A percentile compares a stretch with the other conserved stretches of the same genome.
Conservation (phyloP, 37 sponge, comb jelly and placozoan species). For the Sycon ciliatum region DNA sequence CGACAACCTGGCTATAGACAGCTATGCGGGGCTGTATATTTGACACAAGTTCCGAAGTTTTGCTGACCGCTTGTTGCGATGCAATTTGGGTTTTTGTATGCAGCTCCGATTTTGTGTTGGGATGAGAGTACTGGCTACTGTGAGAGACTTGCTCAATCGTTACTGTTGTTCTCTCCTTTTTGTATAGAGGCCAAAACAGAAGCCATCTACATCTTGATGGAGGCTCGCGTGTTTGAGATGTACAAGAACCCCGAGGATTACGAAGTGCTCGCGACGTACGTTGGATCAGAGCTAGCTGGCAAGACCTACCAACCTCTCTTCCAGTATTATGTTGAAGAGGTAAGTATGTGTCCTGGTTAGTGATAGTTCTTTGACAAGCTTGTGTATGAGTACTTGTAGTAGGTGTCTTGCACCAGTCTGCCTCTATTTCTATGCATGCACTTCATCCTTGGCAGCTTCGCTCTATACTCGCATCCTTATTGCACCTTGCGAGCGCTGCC, state of each 20-base stretch:
- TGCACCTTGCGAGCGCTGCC: too few relatives aligned
- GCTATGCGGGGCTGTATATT: background rate
- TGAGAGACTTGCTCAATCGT: too few relatives aligned
- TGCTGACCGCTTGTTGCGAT: background rate
- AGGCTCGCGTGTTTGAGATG: slow-evolving; percentile 63
- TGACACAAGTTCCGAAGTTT: background rate
- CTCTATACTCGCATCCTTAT: too few relatives aligned
- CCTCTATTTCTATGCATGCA: too few relatives aligned
- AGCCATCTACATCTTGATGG: slow-evolving; percentile 75
- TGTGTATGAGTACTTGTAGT: too few relatives aligned
- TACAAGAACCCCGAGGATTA: slow-evolving; percentile 82
- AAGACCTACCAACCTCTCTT: slow-evolving; percentile 82
- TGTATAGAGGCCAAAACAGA: slow-evolving; percentile 36
- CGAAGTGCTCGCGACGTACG: slow-evolving; percentile 49
- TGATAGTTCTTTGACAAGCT: background rate
- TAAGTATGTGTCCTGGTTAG: background rate
- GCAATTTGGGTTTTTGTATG: background rate
- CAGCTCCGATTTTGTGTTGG: too few relatives aligned
- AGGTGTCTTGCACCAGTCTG: too few relatives aligned
- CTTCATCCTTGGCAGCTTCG: too few relatives aligned
- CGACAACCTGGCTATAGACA: too few relatives aligned
- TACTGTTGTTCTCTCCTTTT: too few relatives aligned
- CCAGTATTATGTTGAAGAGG: slow-evolving; percentile 48
- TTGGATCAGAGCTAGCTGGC: slow-evolving; percentile 47
- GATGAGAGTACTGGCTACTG: too few relatives aligned